Conservation (phyloP, 2,888 invertebrate species). For the Acanthoscelides obtectus region DNA sequence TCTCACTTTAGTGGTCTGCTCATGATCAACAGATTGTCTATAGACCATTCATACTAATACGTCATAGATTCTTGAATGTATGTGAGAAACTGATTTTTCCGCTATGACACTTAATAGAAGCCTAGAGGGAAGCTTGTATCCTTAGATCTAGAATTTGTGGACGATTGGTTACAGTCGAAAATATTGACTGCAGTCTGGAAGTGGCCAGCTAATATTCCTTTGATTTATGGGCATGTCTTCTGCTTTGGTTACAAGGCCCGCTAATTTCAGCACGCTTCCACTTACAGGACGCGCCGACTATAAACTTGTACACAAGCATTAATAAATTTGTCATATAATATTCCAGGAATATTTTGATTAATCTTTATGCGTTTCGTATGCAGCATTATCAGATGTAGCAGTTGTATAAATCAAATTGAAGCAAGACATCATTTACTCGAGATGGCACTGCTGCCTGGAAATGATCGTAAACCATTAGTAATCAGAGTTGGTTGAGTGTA, state of each 20-base stretch:
- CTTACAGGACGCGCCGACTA: background rate
- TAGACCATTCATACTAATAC: no score
- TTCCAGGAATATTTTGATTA: constrained; percentile 28
- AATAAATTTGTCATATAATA: constrained; percentile 27
- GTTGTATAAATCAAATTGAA: constrained; percentile 24
- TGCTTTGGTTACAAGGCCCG: background rate
- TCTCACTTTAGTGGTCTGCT: no score
- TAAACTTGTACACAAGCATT: background rate
- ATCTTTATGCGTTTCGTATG: constrained; percentile 26
- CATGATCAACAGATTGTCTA: no score
- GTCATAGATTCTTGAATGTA: no score
- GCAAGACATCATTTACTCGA: constrained; percentile 30
- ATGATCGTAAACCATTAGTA: constrained; percentile 17
- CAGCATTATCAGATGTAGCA: constrained; percentile 22
- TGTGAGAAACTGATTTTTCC: no score
- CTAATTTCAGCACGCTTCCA: background rate
- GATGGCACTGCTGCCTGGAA: constrained; percentile 17
- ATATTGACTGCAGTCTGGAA: no score
- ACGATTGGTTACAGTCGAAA: no score
- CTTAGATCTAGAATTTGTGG: no score
- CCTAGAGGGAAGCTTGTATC: no score
- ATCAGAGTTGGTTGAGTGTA: constrained; percentile 11
- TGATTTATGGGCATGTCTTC: background rate
- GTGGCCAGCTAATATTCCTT: background rate
- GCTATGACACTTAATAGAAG: no score